Evolutionary conservation across 2,113 vertebrate species (phyloP).

Genomic region (Chaetodon trifascialis): DNA sequence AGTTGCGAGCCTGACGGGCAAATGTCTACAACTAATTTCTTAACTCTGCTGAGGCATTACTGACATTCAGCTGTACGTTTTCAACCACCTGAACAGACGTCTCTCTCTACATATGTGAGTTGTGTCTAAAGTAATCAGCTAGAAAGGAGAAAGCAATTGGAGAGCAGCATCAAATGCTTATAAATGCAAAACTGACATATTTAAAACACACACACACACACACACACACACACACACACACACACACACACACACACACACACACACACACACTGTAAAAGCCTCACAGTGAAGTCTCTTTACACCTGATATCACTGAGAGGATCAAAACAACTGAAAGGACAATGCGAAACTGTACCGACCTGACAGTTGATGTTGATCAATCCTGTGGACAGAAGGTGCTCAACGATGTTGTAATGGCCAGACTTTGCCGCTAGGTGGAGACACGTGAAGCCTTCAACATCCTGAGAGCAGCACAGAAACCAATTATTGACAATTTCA

Average conservation of each 20-base stretch:
- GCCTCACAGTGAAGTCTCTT: background rate
- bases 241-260: background rate
- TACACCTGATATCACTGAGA: background rate
- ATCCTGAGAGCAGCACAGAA: conserved; percentile 83
- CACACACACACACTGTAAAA: background rate
- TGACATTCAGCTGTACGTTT: background rate
- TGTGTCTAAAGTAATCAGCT: background rate
- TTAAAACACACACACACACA: background rate
- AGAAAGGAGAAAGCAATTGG: background rate
- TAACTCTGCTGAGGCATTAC: background rate
- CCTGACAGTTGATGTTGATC: conserved; percentile 97
- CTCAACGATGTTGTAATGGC: conserved; percentile 93
- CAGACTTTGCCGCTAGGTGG: conserved; percentile 97
- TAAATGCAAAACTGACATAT: background rate
- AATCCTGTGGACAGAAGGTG: conserved; percentile 90
- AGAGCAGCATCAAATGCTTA: background rate
- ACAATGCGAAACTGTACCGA: conserved; percentile 56
- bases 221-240: background rate
- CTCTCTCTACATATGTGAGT: background rate
- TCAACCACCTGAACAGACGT: background rate
- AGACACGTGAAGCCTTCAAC: conserved; percentile 95
- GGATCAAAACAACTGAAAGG: background rate
- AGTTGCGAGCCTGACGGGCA: background rate
- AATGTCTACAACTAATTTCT: background rate
- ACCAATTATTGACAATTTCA: background rate